phyloP scores from a whole-genome alignment of 2,888 invertebrate species.

The Mythimna albipuncta region DNA sequence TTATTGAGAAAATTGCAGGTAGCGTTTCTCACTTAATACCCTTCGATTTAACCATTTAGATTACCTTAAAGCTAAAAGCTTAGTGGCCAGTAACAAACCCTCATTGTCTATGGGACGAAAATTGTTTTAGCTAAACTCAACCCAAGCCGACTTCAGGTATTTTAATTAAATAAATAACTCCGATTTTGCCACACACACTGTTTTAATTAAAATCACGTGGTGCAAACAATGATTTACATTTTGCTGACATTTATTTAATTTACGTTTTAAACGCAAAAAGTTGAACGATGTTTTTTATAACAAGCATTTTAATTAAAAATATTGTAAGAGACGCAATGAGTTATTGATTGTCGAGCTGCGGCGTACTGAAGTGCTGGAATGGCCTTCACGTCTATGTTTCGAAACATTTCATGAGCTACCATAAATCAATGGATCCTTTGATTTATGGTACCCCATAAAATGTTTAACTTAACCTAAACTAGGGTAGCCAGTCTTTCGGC shows the following conservation, averaged over 20 bases:
- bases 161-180: conserved; percentile 42
- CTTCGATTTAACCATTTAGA: not conserved
- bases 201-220: conserved; percentile 36
- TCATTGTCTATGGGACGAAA: not conserved
- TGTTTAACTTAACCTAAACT: not conserved
- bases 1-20: no score
- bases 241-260: conserved; percentile 22
- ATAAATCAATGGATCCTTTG: not conserved
- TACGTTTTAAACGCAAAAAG: not conserved
- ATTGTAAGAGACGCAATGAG: not conserved
- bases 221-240: conserved; percentile 21
- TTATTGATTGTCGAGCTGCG: not conserved
- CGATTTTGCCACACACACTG: not conserved
- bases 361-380: not conserved
- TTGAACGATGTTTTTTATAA: not conserved
- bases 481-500: no score
- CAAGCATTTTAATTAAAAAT: conserved; percentile 7
- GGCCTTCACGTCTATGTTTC: not conserved
- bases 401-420: not conserved
- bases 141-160: not conserved
- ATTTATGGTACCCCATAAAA: no score
- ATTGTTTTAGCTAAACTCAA: not conserved
- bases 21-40: no score
- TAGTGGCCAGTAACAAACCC: not conserved
- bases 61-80: not conserved